Base-by-base conservation (phyloP, 2,888 invertebrate genomes). In the Drosophila limbata region DNA sequence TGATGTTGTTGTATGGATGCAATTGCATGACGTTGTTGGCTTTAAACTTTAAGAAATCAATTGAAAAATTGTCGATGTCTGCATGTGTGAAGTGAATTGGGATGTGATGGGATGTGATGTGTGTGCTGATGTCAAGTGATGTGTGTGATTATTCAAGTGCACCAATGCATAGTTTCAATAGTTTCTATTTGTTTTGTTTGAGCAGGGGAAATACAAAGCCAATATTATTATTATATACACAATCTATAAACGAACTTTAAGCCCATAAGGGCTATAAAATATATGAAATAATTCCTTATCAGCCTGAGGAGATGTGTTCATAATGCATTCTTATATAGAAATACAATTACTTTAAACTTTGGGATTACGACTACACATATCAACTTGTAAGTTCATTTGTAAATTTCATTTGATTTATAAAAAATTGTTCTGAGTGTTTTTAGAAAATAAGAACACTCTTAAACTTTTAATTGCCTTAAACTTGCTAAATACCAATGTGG, bases 71-170 rank as follows among this genome's bases (percentile, higher is more conserved):
- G 28, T 40, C 15, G 9, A 42, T 44, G 45, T 72, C 13, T 68
- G 53, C 15, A 28, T 62, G 28, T 47, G 31, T 31, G 11, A 44
- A 13, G 25, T 68, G 73, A 40, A 15, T 4, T 72, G 47, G 37
- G 35, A 21, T 56, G 52, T 53, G 48, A 19, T 73, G 52, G 40
- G 44, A 33, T 65, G 47, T 53, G 42, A 17, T 21, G 21, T 25
- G 21, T 25, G 3, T 25, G 40, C 13, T 60, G 68, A 47, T 10
- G 45, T 66, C 61, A 42, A 40, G 60, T 53, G 40, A 37, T 11
- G 39, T 55, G 48, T 65, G 45, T 62, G 68, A 57, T 55, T 53
- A 40, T 64, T 48, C n/a, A 28, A 70, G 68, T 68, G 56, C 56
- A 37, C 19, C 37, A 67, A 50, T 67, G 48, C 48, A 39, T 35